Evolutionary conservation across 2,113 vertebrate species (phyloP).

Genomic region (Anolis sagrei): DNA sequence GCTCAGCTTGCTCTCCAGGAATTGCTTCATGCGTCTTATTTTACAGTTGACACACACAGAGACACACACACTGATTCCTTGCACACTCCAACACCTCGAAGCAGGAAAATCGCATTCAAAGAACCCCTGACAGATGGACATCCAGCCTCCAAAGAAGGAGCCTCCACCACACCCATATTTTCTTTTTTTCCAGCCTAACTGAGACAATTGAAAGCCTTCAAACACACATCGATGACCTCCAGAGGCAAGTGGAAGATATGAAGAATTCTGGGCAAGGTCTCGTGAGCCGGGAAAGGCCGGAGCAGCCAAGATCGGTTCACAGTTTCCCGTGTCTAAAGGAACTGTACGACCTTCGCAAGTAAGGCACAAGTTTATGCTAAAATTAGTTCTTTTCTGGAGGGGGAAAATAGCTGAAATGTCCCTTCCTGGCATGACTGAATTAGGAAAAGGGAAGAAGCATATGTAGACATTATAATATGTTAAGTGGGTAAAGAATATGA

Average conservation of each 20-base stretch:
- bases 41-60: too few relatives aligned
- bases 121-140: too few relatives aligned
- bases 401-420: not conserved
- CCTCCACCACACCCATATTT: too few relatives aligned
- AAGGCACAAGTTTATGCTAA: constrained; percentile 53
- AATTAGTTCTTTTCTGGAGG: too few relatives aligned
- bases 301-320: constrained; percentile 80
- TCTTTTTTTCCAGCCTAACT: constrained; percentile 79
- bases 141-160: too few relatives aligned
- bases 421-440: not conserved
- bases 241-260: constrained; percentile 85
- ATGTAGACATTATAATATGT: not conserved
- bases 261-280: constrained; percentile 71
- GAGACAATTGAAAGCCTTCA: constrained; percentile 91
- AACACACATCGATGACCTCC: constrained; percentile 91
- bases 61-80: too few relatives aligned
- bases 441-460: too few relatives aligned
- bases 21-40: too few relatives aligned
- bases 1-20: too few relatives aligned
- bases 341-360: constrained; percentile 91
- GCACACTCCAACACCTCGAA: too few relatives aligned
- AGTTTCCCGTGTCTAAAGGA: constrained; percentile 90
- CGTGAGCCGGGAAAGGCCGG: constrained; percentile 66
- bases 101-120: too few relatives aligned
- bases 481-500: not conserved